phyloP scores from a whole-genome alignment of 1,140 invertebrate species.

The Zeugodacus cucurbitae region DNA sequence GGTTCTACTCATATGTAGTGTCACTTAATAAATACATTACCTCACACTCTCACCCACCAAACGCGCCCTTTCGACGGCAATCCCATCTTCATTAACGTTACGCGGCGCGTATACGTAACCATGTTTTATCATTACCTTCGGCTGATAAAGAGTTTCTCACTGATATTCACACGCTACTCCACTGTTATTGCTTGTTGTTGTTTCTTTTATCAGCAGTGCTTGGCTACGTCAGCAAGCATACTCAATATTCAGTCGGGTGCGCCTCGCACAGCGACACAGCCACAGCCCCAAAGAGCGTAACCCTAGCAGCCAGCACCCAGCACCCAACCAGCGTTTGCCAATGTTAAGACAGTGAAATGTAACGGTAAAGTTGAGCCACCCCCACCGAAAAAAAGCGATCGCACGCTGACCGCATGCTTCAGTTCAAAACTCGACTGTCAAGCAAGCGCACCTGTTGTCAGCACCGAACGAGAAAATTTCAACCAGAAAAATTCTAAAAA shows the following conservation, averaged over 20 bases:
- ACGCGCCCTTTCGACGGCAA: not conserved
- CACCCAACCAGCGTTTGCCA: not conserved
- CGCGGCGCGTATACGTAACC: not conserved
- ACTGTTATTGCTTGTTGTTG: not conserved
- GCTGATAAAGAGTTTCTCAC: not conserved
- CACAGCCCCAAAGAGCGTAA: not conserved
- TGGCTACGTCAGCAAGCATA: not conserved
- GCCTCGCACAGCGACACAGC: not conserved
- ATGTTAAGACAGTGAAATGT: not conserved
- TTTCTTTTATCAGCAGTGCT: not conserved
- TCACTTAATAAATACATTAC: not conserved
- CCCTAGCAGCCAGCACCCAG: not conserved
- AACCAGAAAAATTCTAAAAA: not conserved
- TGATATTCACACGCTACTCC: not conserved
- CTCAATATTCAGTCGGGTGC: not conserved
- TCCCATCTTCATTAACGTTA: not conserved
- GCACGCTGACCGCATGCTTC: not conserved
- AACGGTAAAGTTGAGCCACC: not conserved
- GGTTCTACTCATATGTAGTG: not conserved
- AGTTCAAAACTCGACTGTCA: constrained; percentile 6
- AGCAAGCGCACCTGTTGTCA: not conserved
- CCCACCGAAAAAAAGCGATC: not conserved
- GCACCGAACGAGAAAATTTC: not conserved
- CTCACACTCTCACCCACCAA: not conserved
- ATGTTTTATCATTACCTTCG: not conserved